These are phyloP conservation scores for Porites lobata DNA, from an alignment of 92 coral and sea anemone genomes.

Conservation along the genomic window DNA sequence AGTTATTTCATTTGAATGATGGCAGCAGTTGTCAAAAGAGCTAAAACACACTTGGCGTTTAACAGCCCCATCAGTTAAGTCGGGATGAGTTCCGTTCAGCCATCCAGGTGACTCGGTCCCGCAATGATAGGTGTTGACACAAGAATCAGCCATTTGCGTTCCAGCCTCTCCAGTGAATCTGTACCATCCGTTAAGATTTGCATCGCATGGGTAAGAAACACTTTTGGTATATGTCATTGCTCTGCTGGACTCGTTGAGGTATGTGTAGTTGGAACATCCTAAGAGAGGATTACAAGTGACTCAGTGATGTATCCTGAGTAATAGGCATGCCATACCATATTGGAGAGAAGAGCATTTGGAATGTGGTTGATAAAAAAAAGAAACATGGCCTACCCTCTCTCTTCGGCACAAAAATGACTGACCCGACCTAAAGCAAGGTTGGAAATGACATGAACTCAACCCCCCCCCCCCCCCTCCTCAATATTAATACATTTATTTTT, in stretches of 20 bases:
- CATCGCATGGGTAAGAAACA: not conserved
- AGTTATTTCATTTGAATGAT: not conserved
- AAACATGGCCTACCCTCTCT: no score
- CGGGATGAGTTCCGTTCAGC: constrained; percentile 31
- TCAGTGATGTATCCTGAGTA: no score
- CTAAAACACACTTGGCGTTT: constrained; percentile 13
- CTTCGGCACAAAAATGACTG: no score
- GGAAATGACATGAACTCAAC: no score
- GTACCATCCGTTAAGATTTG: constrained; percentile 7
- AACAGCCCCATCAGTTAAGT: constrained; percentile 16
- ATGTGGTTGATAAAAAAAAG: no score
- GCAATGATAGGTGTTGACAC: not conserved
- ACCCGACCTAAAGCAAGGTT: no score
- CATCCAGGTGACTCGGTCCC: constrained; percentile 24
- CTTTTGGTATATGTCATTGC: not conserved
- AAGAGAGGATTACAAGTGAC: not conserved
- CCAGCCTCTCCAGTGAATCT: constrained; percentile 2
- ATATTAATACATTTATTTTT: no score
- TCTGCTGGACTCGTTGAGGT: not conserved
- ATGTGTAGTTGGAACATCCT: constrained; percentile 9
- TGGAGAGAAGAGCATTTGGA: no score
- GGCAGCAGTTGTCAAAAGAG: not conserved
- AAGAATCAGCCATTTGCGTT: constrained; percentile 3
- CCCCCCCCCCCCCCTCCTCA: no score
- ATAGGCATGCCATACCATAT: no score